phyloP scores from a whole-genome alignment of 2,113 vertebrate species.

The Gymnobelideus leadbeateri region DNA sequence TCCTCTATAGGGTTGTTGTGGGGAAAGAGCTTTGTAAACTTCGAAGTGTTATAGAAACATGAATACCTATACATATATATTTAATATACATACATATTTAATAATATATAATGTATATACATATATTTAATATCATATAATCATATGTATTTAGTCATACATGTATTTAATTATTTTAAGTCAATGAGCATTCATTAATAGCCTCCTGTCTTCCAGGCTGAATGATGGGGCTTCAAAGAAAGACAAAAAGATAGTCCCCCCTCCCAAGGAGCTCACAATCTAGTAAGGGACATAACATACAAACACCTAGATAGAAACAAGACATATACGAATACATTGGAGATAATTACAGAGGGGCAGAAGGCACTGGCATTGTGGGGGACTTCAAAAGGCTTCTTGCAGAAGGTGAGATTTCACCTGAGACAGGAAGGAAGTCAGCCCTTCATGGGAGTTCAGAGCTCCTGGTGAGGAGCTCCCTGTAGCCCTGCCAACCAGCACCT shows the following conservation, averaged over 20 bases:
- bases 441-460: not conserved
- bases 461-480: not conserved
- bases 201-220: not conserved
- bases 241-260: not conserved
- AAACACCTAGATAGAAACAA: not conserved
- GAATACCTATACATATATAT: not conserved
- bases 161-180: no score
- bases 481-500: fast-evolving
- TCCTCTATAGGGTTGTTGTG: not conserved
- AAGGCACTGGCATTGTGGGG: not conserved
- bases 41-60: not conserved
- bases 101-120: no score
- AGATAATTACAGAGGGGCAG: not conserved
- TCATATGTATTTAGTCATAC: no score
- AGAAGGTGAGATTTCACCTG: not conserved
- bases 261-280: not conserved
- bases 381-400: not conserved
- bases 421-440: not conserved
- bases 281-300: not conserved
- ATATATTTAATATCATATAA: no score
- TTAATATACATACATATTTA: not conserved
- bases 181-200: no score
- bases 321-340: not conserved
- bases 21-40: not conserved
- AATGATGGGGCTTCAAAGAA: not conserved